Evolutionary conservation across 1,140 invertebrate genomes (phyloP).

Genomic region (Drosophila ohnishii): DNA sequence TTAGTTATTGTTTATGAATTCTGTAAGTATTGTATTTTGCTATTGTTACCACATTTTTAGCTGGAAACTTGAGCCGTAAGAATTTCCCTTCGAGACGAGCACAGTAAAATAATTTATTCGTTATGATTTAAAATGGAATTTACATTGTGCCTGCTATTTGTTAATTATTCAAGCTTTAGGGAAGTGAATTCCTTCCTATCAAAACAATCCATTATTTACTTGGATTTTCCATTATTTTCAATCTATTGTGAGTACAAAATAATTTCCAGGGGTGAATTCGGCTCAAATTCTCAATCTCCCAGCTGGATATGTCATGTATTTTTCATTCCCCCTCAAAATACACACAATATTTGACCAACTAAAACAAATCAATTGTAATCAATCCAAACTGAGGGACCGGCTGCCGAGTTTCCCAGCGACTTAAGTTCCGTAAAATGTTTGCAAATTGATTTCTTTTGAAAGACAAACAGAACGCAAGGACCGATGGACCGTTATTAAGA

Average conservation of each 20-base stretch:
- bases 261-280: not conserved
- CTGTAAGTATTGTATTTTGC: constrained; percentile 3
- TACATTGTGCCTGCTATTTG: not conserved
- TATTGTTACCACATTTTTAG: not conserved
- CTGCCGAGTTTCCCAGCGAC: constrained; percentile 43
- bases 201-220: constrained; percentile 9
- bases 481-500: constrained; percentile 31
- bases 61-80: not conserved
- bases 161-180: not conserved
- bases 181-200: not conserved
- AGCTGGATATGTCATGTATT: constrained; percentile 7
- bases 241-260: not conserved
- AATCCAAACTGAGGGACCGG: constrained; percentile 22
- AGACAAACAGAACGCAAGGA: constrained; percentile 4
- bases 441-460: constrained; percentile 30
- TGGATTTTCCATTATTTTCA: not conserved
- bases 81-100: not conserved
- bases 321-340: not conserved
- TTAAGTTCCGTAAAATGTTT: constrained; percentile 18
- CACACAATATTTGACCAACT: constrained; percentile 7
- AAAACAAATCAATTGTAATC: constrained; percentile 44
- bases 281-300: not conserved
- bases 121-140: not conserved
- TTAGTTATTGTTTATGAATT: constrained; percentile 9
- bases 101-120: not conserved